Evolutionary conservation across 1,140 invertebrate species (phyloP).

Genomic region (Zaprionus nigranus): DNA sequence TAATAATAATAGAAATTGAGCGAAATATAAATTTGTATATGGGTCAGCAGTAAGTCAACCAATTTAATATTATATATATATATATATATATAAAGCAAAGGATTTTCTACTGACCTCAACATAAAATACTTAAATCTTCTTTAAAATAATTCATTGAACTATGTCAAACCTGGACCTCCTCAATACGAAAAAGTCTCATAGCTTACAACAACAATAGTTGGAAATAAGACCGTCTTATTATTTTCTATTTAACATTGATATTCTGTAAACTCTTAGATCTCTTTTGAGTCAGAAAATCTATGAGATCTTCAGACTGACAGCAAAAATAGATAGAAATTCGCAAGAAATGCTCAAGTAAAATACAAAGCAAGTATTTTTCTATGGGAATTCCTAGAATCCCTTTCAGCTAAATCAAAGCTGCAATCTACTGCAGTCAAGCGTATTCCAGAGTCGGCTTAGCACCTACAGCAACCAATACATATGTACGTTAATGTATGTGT

Average conservation of each 20-base stretch:
- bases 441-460: constrained; percentile 17
- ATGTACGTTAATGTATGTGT: constrained; percentile 21
- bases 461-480: background rate
- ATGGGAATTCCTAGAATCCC: background rate
- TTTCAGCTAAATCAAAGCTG: background rate
- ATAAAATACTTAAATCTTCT: no score
- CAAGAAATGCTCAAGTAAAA: background rate
- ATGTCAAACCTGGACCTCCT: background rate
- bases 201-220: background rate
- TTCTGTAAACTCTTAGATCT: no score
- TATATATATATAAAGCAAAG: no score
- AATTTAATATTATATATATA: no score
- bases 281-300: background rate
- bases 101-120: no score
- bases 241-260: background rate
- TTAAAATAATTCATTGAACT: background rate
- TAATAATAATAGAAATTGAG: no score
- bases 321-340: background rate
- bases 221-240: background rate
- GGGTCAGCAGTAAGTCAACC: no score
- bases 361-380: background rate
- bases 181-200: background rate
- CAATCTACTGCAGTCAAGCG: constrained; percentile 13
- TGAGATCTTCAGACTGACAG: background rate
- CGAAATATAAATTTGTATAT: no score